Conservation (phyloP, 2,888 invertebrate species). For the Aporophyla lueneburgensis region DNA sequence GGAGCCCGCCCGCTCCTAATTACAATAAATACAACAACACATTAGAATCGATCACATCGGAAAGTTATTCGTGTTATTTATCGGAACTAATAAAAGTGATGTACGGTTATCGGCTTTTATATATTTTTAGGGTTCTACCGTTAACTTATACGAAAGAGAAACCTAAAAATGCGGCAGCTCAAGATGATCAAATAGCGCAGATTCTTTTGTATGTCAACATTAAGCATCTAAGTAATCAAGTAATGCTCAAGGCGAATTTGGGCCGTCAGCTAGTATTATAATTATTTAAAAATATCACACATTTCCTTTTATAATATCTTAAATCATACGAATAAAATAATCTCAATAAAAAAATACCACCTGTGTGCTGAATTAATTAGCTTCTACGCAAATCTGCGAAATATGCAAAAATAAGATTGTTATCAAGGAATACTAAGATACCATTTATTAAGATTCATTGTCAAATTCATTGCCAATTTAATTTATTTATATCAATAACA, state of each 20-base stretch:
- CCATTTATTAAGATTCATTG: background rate
- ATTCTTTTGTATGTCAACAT: slow-evolving; percentile 18
- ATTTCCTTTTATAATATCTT: slow-evolving; percentile 42
- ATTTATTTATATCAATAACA: background rate
- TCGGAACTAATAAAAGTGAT: slow-evolving; percentile 89
- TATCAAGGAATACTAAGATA: background rate
- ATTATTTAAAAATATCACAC: slow-evolving; percentile 41
- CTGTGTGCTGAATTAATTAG: slow-evolving; percentile 40
- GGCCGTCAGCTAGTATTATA: slow-evolving; percentile 22
- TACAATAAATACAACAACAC: slow-evolving; percentile 89
- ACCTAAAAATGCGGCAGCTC: slow-evolving; percentile 15
- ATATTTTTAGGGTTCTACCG: slow-evolving; percentile 77
- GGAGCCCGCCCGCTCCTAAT: slow-evolving; percentile 74
- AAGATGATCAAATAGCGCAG: slow-evolving; percentile 20
- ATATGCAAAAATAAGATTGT: slow-evolving; percentile 11
- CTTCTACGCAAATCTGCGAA: background rate
- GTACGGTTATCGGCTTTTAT: slow-evolving; percentile 86
- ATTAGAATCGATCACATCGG: slow-evolving; percentile 89
- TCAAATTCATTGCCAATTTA: background rate
- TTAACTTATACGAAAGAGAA: slow-evolving; percentile 51
- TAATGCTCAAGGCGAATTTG: slow-evolving; percentile 5
- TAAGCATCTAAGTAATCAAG: slow-evolving; percentile 8
- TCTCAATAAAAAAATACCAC: slow-evolving; percentile 27
- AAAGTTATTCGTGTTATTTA: slow-evolving; percentile 88
- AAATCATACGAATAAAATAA: slow-evolving; percentile 37